Evolutionary conservation across 2,113 vertebrate species (phyloP).

Genomic region (Malaclemys terrapin): DNA sequence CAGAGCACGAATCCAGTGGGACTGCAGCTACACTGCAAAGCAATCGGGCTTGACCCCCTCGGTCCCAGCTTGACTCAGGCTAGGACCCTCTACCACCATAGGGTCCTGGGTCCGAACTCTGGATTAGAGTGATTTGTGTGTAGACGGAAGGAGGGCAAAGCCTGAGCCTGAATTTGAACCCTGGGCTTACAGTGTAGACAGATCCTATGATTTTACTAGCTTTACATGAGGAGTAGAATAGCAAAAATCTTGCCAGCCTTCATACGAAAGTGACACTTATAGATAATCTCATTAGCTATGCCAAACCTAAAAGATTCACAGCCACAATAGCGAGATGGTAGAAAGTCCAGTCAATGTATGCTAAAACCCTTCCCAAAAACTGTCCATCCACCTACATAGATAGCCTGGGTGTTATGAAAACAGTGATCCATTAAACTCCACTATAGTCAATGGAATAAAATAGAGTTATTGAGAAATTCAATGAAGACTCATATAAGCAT

Average conservation of each 20-base stretch:
- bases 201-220: neutral
- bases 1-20: too few relatives aligned
- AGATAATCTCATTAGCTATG: neutral
- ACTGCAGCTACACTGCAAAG: too few relatives aligned
- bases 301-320: neutral
- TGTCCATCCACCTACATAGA: neutral
- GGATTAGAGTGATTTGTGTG: neutral
- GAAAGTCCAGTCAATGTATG: neutral
- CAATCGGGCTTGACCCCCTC: too few relatives aligned
- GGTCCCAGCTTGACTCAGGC: too few relatives aligned
- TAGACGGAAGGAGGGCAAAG: neutral
- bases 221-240: neutral
- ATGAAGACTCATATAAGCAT: conserved; percentile 72
- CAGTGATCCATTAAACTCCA: neutral
- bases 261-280: neutral
- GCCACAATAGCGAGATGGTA: conserved; percentile 25
- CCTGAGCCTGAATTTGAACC: neutral
- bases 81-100: neutral
- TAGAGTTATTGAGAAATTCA: conserved; percentile 54
- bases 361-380: neutral
- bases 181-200: neutral
- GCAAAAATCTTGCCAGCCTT: neutral
- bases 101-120: neutral
- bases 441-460: conserved; percentile 42
- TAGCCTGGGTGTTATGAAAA: neutral